Conservation (phyloP, 2,113 vertebrate genomes). For the Amblyornis subalaris region DNA sequence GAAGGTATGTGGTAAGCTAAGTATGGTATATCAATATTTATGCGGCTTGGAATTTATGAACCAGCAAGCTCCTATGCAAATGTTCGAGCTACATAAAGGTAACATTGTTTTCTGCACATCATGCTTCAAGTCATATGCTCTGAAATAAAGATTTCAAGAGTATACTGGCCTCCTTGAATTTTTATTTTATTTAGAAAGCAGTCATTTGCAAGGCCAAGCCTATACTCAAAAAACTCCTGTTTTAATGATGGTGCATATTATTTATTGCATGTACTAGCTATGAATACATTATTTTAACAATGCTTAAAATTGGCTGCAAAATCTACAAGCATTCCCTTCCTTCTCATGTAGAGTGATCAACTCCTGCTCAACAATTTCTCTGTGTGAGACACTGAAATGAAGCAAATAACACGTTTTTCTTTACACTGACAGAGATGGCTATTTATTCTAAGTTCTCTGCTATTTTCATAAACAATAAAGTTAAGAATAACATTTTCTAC, state of each 20-base stretch:
- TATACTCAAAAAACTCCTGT: neutral
- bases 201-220: constrained; percentile 16
- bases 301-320: constrained; percentile 41
- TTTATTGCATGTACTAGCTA: constrained; percentile 38
- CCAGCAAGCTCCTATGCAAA: constrained; percentile 21
- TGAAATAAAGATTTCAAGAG: neutral
- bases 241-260: constrained; percentile 53
- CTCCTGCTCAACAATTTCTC: constrained; percentile 37
- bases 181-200: neutral
- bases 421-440: constrained; percentile 37
- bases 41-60: constrained; percentile 8
- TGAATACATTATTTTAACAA: constrained; percentile 27
- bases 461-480: constrained; percentile 61
- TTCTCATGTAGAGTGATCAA: neutral
- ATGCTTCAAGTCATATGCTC: neutral
- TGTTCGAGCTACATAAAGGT: neutral
- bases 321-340: neutral
- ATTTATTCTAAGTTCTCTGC: constrained; percentile 58
- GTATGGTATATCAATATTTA: constrained; percentile 31
- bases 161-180: neutral
- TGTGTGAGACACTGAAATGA: constrained; percentile 22
- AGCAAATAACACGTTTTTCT: constrained; percentile 43
- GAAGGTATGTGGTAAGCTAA: constrained; percentile 13
- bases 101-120: neutral
- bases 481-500: constrained; percentile 51